Base-by-base conservation (phyloP, 1,140 invertebrate species). In the Frieseomelitta varia region DNA sequence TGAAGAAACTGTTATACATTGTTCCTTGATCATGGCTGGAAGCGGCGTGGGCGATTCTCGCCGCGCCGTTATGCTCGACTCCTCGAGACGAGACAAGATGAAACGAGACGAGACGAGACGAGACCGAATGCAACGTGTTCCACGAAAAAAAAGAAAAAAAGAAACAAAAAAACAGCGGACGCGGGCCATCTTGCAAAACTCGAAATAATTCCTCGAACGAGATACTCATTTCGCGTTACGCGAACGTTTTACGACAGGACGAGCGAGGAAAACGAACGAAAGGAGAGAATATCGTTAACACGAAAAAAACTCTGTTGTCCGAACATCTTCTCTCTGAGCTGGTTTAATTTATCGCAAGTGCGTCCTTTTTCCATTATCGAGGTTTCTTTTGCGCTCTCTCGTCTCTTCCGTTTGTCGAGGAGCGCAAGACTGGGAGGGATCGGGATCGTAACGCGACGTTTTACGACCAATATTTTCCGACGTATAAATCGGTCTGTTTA, bases 1-100 rank as follows among this genome's bases (percentile, higher is more conserved):
- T 92, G 91, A 93, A 93, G 93, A 90, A 92, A 93, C 87, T 93
- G 93, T 93, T 94, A 94, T 92, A 94, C 92, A 94, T 94, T 94
- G 93, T 93, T 91, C 92, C 90, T 89, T 89, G 92, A 92, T 92
- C 89, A 82, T 72, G 88, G 89, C 89, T 90, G 91, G 85, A 56
- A 84, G 78, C 68, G 61, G 87, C 89, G 93, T 93, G 92, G 93
- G 93, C 92, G 92, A 84, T 86, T 86, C 90, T 78, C 87, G 85
- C 90, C 89, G 88, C 87, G 85, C 90, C 89, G 88, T 87, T 92
- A 92, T 85, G 85, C 63, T 76, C 61, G 65, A 74, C 55, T 51
- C 30, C 19, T 10, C 58, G 71, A 56, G 78, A 69, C 67, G 79
- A 30, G 68, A 61, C 24, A 14, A 72, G 68, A 61, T 27, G 0